Evolutionary conservation across 2,888 invertebrate genomes (phyloP), one percentile per base, ranked within the genome.

Genomic region (Hydropsyche betteni): DNA sequence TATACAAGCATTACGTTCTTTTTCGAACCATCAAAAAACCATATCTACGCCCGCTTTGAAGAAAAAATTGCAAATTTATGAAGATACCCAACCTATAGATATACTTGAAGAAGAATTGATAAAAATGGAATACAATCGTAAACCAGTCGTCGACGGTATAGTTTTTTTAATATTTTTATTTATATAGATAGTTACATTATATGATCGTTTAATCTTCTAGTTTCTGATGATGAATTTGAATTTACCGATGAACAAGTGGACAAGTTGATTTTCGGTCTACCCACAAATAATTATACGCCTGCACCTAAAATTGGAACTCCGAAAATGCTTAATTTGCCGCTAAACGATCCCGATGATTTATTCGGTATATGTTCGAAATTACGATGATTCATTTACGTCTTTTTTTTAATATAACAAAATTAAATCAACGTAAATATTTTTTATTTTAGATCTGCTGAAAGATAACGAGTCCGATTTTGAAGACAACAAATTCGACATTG

Each of bases 91-190:
- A 53, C 51, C 51, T 5, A 10, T 24, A 7, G 10, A 64, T 2
- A 34, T 53, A 24, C 52, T 53, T 12, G 16, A 24, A 1, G 70
- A 70, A 33, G 53, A 53, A n/a, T 33, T 33, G 52, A 52, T 53
- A n/a, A 52, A 70, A n/a, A 53, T 72, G 12, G 72, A 72, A 58
- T 72, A 44, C 44, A 72, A 55, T 8, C 55, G 61, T 8, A 72
- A 58, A 58, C 72, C 72, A n/a, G 12, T 58, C 2, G 33, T 44
- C 14, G 53, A 72, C 12, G 72, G 72, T 72, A 72, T 64, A 36
- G 8, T 33, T 33, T 64, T n/a, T 38, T 33, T 10, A 7, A 5
- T 38, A 24, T 24, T 24, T 24, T 24, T 24, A 24, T 24, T 24
- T 24, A 24, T 24, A 2, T 24, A 24, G 24, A 24, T 24, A 24